phyloP scores from a whole-genome alignment of 2,113 vertebrate species.

The Herpetotheres cachinnans region DNA sequence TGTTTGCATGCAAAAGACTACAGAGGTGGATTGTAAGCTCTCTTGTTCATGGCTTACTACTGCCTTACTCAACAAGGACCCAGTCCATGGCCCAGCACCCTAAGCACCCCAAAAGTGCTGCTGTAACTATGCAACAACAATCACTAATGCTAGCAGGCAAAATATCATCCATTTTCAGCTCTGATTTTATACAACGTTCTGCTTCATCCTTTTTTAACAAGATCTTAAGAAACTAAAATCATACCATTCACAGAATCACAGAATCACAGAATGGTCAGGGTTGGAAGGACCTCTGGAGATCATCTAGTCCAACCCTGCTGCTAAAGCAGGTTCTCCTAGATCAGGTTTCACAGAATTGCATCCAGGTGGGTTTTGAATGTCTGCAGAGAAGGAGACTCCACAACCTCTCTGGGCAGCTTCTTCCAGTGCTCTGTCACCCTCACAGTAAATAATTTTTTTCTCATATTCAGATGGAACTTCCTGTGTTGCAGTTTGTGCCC shows the following conservation, averaged over 20 bases:
- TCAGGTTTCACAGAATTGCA: too few relatives aligned
- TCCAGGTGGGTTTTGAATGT: too few relatives aligned
- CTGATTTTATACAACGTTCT: neutral
- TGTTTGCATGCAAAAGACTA: neutral
- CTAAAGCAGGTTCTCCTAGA: too few relatives aligned
- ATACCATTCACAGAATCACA: neutral
- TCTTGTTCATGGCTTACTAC: neutral
- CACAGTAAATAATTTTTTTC: too few relatives aligned
- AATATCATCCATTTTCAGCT: neutral
- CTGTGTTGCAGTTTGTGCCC: too few relatives aligned
- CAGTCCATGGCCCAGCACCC: neutral
- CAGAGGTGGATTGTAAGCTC: neutral
- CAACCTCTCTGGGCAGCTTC: too few relatives aligned
- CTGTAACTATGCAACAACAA: neutral
- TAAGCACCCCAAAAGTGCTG: neutral
- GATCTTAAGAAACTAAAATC: neutral
- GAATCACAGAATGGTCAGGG: too few relatives aligned
- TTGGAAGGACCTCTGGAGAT: too few relatives aligned
- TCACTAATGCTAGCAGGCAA: neutral
- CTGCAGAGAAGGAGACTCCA: too few relatives aligned
- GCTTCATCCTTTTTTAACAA: neutral
- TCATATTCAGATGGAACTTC: too few relatives aligned
- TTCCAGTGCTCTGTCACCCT: too few relatives aligned
- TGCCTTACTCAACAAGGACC: neutral
- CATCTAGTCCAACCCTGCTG: too few relatives aligned